These are phyloP conservation scores for Trichomycterus rosablanca DNA, from an alignment of 2,113 vertebrate species.

Conservation along the genomic window DNA sequence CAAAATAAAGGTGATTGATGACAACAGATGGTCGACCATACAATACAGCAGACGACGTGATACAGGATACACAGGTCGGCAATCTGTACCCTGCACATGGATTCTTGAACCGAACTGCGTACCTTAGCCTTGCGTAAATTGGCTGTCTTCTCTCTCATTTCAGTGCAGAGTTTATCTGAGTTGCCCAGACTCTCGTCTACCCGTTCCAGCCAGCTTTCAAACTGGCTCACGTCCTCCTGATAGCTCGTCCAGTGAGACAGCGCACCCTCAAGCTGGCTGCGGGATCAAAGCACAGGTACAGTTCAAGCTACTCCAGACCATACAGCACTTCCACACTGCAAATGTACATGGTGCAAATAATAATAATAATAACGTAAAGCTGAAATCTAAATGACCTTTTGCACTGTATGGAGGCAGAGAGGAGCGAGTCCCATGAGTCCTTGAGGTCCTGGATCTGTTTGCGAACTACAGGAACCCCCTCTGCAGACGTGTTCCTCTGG, in stretches of 20 bases:
- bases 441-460: slow-evolving; percentile 85
- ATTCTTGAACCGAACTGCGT: neutral
- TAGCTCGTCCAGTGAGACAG: slow-evolving; percentile 97
- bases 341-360: no score
- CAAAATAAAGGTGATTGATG: no score
- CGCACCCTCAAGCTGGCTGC: slow-evolving; percentile 90
- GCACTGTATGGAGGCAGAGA: slow-evolving; percentile 85
- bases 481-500: slow-evolving; percentile 85
- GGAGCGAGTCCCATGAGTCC: slow-evolving; percentile 84
- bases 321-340: neutral
- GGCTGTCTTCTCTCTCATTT: slow-evolving; percentile 86
- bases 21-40: no score
- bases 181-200: slow-evolving; percentile 78
- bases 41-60: no score
- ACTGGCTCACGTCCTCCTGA: slow-evolving; percentile 90
- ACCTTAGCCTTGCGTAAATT: slow-evolving; percentile 90
- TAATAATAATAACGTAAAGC: no score
- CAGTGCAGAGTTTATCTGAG: slow-evolving; percentile 76
- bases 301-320: neutral
- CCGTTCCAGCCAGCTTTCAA: slow-evolving; percentile 87
- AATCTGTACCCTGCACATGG: neutral
- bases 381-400: slow-evolving; percentile 77
- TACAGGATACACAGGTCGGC: no score
- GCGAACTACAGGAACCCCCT: slow-evolving; percentile 81
- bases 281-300: slow-evolving; percentile 23